Evolutionary conservation across 53 echinoderm and acorn worm genomes (phyloP).

Genomic region (Paelopatides confundens): DNA sequence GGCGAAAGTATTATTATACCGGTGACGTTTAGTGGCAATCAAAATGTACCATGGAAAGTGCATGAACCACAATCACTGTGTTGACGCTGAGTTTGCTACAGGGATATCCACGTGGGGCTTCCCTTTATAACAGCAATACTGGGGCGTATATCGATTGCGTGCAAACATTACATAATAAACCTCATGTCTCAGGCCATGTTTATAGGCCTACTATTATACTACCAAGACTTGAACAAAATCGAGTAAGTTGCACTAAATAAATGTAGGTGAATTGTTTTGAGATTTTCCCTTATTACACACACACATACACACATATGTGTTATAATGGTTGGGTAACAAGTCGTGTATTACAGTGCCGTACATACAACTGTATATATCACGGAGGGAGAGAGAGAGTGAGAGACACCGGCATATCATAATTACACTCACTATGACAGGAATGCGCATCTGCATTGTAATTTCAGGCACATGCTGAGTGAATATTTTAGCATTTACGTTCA

Average conservation of each 20-base stretch:
- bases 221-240: background rate
- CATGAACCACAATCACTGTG: constrained; percentile 2
- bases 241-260: no score
- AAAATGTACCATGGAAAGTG: constrained; percentile 1
- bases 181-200: background rate
- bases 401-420: no score
- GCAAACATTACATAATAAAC: constrained; percentile 7
- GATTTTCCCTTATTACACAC: no score
- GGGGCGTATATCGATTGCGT: constrained; percentile 7
- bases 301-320: no score
- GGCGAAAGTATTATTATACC: background rate
- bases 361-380: no score
- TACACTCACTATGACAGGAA: no score
- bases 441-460: background rate
- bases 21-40: constrained; percentile 5
- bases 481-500: background rate
- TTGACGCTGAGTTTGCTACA: background rate
- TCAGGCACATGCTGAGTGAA: background rate
- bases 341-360: no score
- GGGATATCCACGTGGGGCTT: constrained; percentile 22
- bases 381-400: no score
- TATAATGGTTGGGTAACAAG: no score
- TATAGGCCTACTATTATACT: no score
- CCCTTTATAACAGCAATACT: constrained; percentile 4
- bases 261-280: no score